These are phyloP conservation scores for Drosophila mettleri DNA, from an alignment of 2,888 invertebrate genomes.

Conservation along the genomic window DNA sequence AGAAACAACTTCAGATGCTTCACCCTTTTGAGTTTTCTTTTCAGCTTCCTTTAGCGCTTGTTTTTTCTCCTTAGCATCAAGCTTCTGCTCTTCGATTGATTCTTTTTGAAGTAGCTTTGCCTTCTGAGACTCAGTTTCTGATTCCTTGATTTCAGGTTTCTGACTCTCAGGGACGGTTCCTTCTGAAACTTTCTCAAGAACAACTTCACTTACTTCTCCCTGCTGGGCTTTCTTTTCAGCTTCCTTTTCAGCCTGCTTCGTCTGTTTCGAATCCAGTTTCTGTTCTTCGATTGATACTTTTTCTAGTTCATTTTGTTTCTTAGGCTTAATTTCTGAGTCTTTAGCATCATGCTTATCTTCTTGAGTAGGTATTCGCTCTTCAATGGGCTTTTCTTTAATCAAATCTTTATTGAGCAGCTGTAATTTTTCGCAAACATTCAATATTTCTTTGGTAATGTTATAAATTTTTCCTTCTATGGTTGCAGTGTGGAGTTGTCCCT, in stretches of 20 bases:
- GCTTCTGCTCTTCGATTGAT: not conserved
- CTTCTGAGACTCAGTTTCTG: conserved; percentile 1
- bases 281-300: conserved; percentile 12
- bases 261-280: conserved; percentile 38
- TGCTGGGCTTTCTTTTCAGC: conserved; percentile 7
- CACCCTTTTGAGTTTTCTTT: conserved; percentile 13
- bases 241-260: conserved; percentile 12
- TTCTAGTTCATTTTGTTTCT: conserved; percentile 13
- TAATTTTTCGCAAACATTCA: conserved; percentile 49
- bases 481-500: conserved; percentile 27
- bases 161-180: conserved; percentile 19
- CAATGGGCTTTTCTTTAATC: not conserved
- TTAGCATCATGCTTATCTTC: not conserved
- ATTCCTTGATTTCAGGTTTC: not conserved
- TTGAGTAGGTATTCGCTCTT: not conserved
- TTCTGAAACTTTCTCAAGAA: conserved; percentile 17
- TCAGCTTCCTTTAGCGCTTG: conserved; percentile 7
- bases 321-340: not conserved
- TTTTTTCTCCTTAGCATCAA: not conserved
- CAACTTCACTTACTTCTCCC: conserved; percentile 16
- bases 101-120: not conserved
- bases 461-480: conserved; percentile 42
- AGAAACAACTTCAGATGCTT: conserved; percentile 21
- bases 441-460: conserved; percentile 43
- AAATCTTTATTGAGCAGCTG: conserved; percentile 6